phyloP scores from a whole-genome alignment of 2,113 vertebrate species.

The Noctilio leporinus region DNA sequence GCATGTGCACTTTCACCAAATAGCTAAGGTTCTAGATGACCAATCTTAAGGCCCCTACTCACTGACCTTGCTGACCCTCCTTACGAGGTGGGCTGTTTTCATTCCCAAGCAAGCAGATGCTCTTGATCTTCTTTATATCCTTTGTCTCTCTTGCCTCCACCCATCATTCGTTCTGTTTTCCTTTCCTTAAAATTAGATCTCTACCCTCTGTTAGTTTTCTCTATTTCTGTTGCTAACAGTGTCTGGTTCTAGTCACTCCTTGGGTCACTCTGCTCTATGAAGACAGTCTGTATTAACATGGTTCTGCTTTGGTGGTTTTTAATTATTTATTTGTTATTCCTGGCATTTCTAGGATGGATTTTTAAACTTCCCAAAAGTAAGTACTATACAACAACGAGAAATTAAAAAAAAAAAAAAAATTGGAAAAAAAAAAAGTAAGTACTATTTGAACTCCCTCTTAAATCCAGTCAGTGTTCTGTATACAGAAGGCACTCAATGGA shows the following conservation, averaged over 20 bases:
- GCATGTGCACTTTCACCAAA: neutral
- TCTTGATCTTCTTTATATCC: neutral
- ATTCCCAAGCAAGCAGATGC: neutral
- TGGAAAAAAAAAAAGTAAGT: neutral
- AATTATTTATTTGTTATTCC: constrained; percentile 15
- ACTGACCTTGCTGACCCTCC: neutral
- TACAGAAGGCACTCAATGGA: neutral
- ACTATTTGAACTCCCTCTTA: neutral
- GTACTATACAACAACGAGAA: too few species aligned
- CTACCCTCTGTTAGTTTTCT: neutral
- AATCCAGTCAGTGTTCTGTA: neutral
- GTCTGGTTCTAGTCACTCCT: constrained; percentile 8
- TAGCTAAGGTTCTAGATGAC: neutral
- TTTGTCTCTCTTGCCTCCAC: neutral
- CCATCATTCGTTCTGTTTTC: neutral
- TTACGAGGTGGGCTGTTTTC: neutral
- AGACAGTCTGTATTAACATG: neutral
- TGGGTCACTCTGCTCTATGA: neutral
- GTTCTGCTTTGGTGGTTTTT: neutral
- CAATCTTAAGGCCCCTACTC: neutral
- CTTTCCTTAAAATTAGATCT: neutral
- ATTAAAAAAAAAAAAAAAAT: too few species aligned
- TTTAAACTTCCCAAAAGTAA: neutral
- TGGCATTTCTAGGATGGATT: neutral
- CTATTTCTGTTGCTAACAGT: neutral